These are phyloP conservation scores for Thyatira batis DNA, from an alignment of 2,888 invertebrate genomes.

Conservation along the genomic window DNA sequence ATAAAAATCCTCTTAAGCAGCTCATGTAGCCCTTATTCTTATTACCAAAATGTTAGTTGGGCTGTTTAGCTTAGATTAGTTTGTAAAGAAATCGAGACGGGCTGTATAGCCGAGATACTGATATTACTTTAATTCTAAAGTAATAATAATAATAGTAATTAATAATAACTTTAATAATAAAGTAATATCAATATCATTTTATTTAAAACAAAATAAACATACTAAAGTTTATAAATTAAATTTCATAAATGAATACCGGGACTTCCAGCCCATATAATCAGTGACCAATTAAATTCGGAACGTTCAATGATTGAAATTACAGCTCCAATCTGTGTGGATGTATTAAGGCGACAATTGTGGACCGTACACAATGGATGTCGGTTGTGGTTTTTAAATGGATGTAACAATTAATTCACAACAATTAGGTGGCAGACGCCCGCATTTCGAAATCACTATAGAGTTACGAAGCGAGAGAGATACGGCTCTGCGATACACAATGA, in stretches of 20 bases:
- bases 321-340: slow-evolving; percentile 68
- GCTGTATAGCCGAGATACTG: no score
- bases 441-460: slow-evolving; percentile 62
- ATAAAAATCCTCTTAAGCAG: no score
- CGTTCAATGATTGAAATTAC: slow-evolving; percentile 63
- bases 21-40: no score
- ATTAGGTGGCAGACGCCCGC: slow-evolving; percentile 79
- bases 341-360: slow-evolving; percentile 69
- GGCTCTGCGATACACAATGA: background rate
- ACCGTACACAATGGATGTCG: slow-evolving; percentile 60
- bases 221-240: background rate
- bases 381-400: slow-evolving; percentile 80
- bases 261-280: slow-evolving; percentile 49
- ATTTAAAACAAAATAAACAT: background rate
- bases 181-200: no score
- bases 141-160: no score
- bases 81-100: no score
- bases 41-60: no score
- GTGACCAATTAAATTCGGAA: slow-evolving; percentile 59
- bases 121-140: no score
- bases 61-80: no score
- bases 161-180: no score
- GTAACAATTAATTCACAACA: slow-evolving; percentile 82
- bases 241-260: slow-evolving; percentile 7
- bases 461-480: slow-evolving; percentile 29